phyloP scores from a whole-genome alignment of 1,140 invertebrate species.

The Idris sp. region DNA sequence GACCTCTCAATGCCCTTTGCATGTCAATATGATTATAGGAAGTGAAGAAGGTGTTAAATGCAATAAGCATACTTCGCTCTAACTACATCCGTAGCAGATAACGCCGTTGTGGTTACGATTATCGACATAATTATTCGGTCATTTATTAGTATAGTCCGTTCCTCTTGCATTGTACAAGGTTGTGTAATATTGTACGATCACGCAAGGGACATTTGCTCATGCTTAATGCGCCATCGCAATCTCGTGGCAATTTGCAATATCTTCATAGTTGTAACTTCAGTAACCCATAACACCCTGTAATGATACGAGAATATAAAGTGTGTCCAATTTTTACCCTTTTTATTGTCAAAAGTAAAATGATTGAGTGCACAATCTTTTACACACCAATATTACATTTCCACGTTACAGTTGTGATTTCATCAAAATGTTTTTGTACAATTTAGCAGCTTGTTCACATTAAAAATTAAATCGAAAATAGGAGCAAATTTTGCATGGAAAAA shows the following conservation, averaged over 20 bases:
- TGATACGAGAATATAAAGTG: slow-evolving; percentile 53
- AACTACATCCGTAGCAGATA: slow-evolving; percentile 25
- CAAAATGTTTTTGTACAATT: too few relatives aligned
- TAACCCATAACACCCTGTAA: slow-evolving; percentile 30
- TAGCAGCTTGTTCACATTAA: too few relatives aligned
- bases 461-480: too few relatives aligned
- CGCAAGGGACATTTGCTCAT: slow-evolving; percentile 52
- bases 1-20: slow-evolving; percentile 52
- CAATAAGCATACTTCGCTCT: slow-evolving; percentile 43
- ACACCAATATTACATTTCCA: too few relatives aligned
- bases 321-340: slow-evolving; percentile 17
- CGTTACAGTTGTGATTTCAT: too few relatives aligned
- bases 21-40: slow-evolving; percentile 56
- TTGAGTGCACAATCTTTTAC: too few relatives aligned
- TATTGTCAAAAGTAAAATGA: too few relatives aligned
- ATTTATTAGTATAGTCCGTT: slow-evolving; percentile 61
- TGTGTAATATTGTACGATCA: slow-evolving; percentile 51
- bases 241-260: slow-evolving; percentile 53
- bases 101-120: slow-evolving; percentile 62
- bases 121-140: slow-evolving; percentile 62
- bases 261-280: slow-evolving; percentile 42
- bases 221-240: slow-evolving; percentile 59
- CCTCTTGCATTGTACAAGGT: slow-evolving; percentile 46
- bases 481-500: too few relatives aligned
- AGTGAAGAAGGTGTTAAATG: slow-evolving; percentile 45